phyloP scores from a whole-genome alignment of 2,797 vertebrate species.

The Oreortyx pictus region DNA sequence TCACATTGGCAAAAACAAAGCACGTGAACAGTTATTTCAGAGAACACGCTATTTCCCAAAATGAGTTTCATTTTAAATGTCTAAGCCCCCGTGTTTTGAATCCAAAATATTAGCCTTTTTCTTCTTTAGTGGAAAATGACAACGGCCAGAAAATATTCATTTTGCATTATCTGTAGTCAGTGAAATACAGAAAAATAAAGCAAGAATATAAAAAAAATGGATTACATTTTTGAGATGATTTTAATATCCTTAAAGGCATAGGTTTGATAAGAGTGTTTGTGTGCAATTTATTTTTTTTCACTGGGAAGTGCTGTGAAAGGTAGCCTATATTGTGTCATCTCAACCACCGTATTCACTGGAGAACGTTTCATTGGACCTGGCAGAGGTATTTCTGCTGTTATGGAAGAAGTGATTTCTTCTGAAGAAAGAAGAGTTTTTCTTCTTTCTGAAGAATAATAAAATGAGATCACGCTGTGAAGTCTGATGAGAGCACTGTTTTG shows the following conservation, averaged over 20 bases:
- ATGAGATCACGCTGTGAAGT: constrained; percentile 23
- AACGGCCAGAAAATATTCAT: not conserved
- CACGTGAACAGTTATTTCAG: not conserved
- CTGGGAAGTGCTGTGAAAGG: not conserved
- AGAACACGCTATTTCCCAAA: not conserved
- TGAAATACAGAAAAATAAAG: not conserved
- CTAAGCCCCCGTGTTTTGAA: not conserved
- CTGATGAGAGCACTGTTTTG: constrained; percentile 13
- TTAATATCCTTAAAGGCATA: not conserved
- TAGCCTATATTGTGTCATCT: not conserved
- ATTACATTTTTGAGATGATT: not conserved
- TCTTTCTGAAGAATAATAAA: not conserved
- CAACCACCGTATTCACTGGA: not conserved
- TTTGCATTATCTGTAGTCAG: not conserved
- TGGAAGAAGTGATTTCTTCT: constrained; percentile 29
- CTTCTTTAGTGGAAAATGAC: not conserved
- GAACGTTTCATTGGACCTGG: not conserved
- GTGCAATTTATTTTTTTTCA: not conserved
- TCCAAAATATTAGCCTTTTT: not conserved
- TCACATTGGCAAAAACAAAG: not conserved
- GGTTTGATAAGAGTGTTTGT: not conserved
- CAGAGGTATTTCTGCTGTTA: not conserved
- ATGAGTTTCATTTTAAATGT: not conserved
- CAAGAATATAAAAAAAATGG: not conserved
- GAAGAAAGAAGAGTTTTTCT: too few relatives aligned